These are phyloP conservation scores for Ardeotis arabs DNA, from an alignment of 2,113 vertebrate genomes.

Conservation along the genomic window DNA sequence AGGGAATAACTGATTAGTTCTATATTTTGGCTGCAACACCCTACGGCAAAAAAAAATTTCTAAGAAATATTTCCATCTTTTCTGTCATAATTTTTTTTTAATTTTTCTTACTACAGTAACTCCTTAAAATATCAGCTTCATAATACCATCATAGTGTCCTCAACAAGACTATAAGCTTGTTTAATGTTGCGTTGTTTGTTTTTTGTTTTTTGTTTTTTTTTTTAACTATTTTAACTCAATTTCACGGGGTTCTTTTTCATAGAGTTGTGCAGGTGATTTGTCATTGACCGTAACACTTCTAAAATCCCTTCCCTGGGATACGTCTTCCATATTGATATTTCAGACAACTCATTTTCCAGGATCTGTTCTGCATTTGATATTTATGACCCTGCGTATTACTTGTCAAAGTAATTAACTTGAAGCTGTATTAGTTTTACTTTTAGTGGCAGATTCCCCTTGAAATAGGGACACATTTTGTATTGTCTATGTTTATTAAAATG, in stretches of 20 bases:
- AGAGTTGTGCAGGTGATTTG: neutral
- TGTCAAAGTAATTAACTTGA: neutral
- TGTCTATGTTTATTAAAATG: neutral
- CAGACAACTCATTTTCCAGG: neutral
- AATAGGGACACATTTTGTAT: rapidly evolving
- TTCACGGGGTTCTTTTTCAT: neutral
- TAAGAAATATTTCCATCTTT: neutral
- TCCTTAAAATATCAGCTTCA: neutral
- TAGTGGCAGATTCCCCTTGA: neutral
- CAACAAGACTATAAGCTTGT: neutral
- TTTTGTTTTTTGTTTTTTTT: no score
- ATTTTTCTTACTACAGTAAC: neutral
- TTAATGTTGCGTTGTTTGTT: neutral
- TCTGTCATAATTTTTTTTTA: neutral
- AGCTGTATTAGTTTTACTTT: neutral
- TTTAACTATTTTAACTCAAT: neutral
- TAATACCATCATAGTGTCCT: neutral
- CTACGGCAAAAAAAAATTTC: neutral
- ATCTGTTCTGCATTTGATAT: neutral
- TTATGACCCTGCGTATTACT: neutral
- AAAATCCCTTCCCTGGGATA: neutral
- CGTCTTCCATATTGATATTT: neutral
- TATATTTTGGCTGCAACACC: neutral
- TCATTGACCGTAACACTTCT: neutral
- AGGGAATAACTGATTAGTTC: neutral